Conservation (phyloP, 2,113 vertebrate genomes). For the Suncus etruscus region DNA sequence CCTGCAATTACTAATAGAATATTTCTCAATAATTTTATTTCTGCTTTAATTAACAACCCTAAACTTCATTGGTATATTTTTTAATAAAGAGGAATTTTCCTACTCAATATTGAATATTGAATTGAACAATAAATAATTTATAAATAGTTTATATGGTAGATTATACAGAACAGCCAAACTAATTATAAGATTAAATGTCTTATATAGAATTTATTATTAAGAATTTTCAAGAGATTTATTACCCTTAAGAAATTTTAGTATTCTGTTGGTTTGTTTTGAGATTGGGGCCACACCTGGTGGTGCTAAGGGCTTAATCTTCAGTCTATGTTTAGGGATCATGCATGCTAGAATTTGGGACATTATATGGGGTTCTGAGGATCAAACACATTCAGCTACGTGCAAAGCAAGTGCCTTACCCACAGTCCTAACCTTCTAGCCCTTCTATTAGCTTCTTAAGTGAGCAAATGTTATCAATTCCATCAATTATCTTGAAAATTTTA, state of each 20-base stretch:
- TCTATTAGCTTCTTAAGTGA: background rate
- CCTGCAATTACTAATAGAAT: background rate
- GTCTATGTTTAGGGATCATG: too few species aligned
- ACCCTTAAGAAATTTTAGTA: too few species aligned
- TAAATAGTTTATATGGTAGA: background rate
- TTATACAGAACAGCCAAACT: background rate
- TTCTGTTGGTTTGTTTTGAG: background rate
- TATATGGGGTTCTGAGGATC: too few species aligned
- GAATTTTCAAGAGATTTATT: too few species aligned
- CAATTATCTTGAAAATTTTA: conserved; percentile 28
- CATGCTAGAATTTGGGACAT: too few species aligned
- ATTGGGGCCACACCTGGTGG: too few species aligned
- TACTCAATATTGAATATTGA: background rate
- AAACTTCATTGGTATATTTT: background rate
- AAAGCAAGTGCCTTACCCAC: too few species aligned
- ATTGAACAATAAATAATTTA: conserved; percentile 66
- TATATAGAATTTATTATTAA: background rate
- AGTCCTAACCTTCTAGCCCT: too few species aligned
- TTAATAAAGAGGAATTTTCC: conserved; percentile 33
- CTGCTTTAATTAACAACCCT: conserved; percentile 39
- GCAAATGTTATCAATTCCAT: background rate
- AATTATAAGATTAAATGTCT: background rate
- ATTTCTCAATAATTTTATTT: background rate
- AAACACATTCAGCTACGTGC: too few species aligned
- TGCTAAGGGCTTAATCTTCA: too few species aligned